These are phyloP conservation scores for Alsophila aescularia DNA, from an alignment of 2,888 invertebrate species.

Conservation along the genomic window DNA sequence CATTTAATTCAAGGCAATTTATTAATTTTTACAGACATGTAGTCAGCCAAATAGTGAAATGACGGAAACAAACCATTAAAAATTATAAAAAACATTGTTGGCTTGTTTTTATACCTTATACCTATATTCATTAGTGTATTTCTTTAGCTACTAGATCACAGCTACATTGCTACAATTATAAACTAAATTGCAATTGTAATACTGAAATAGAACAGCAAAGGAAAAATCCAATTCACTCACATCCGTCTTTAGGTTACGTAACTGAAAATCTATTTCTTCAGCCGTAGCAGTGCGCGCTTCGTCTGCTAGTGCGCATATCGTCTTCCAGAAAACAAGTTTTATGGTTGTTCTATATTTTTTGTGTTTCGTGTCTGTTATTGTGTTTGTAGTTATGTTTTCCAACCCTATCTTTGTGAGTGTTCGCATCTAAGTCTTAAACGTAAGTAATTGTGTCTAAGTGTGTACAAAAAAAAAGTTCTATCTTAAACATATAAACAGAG, in stretches of 20 bases:
- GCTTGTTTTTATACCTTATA: too few relatives aligned
- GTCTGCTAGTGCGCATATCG: conserved; percentile 25
- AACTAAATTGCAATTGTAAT: neutral
- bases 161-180: too few relatives aligned
- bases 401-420: neutral
- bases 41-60: too few relatives aligned
- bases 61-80: too few relatives aligned
- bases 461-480: too few relatives aligned
- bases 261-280: conserved; percentile 39
- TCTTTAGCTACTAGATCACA: too few relatives aligned
- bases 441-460: conserved; percentile 1
- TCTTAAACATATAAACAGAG: too few relatives aligned
- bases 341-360: neutral
- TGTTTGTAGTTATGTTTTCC: conserved; percentile 9
- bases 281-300: neutral
- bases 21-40: too few relatives aligned
- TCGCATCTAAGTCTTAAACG: neutral
- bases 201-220: neutral
- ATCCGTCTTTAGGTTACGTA: conserved; percentile 35
- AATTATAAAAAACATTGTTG: too few relatives aligned
- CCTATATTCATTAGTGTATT: too few relatives aligned
- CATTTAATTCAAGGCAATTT: too few relatives aligned
- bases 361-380: conserved; percentile 11
- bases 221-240: conserved; percentile 44
- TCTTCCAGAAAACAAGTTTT: conserved; percentile 14